These are phyloP conservation scores for Climacteris rufus DNA, from an alignment of 2,113 vertebrate species.

Conservation along the genomic window DNA sequence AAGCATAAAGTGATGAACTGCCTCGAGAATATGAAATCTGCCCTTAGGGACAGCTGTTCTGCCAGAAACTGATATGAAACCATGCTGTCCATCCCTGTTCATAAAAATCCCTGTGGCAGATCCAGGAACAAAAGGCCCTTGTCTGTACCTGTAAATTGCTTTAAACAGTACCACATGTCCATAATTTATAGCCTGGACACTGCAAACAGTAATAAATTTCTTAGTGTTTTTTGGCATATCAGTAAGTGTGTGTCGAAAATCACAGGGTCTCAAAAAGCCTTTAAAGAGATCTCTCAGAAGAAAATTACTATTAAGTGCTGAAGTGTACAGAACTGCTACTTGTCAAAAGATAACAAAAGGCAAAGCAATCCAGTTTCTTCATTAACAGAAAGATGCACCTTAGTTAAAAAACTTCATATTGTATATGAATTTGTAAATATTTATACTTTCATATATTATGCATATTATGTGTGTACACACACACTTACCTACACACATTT, in stretches of 20 bases:
- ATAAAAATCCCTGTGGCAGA: background rate
- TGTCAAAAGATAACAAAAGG: background rate
- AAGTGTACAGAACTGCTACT: background rate
- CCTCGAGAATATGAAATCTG: background rate
- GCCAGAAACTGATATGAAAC: background rate
- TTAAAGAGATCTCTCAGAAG: background rate
- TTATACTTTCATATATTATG: background rate
- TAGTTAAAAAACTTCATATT: background rate
- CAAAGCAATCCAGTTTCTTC: background rate
- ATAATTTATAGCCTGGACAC: background rate
- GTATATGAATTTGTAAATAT: background rate
- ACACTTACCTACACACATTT: background rate
- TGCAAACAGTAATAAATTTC: background rate
- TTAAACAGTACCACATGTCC: background rate
- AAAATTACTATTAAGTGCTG: background rate
- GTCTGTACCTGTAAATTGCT: background rate
- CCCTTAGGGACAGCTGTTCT: background rate
- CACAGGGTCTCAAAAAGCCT: background rate
- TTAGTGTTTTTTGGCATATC: background rate
- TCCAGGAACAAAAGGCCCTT: background rate
- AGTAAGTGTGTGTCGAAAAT: background rate
- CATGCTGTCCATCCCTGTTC: background rate
- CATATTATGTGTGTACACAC: background rate
- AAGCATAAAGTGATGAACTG: background rate
- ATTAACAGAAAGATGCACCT: background rate